These are phyloP conservation scores for Papilio machaon DNA, from an alignment of 1,140 invertebrate genomes.

Conservation along the genomic window DNA sequence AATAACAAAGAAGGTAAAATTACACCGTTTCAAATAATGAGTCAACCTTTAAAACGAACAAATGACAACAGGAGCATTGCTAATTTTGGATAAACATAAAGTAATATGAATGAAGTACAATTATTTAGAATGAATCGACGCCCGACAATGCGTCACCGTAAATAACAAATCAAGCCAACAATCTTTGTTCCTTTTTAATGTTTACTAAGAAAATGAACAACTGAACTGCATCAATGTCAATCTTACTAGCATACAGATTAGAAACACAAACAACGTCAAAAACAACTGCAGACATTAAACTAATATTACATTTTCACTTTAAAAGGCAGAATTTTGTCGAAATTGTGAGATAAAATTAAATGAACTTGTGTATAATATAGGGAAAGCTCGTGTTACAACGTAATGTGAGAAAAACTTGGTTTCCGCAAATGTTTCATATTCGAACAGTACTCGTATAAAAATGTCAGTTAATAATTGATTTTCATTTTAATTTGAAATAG, in stretches of 20 bases:
- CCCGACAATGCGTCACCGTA: not conserved
- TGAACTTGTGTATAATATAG: too few species aligned
- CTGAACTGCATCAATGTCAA: not conserved
- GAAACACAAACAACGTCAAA: too few species aligned
- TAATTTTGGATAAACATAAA: conserved; percentile 21
- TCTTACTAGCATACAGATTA: not conserved
- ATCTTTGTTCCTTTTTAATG: not conserved
- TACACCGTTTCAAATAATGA: not conserved
- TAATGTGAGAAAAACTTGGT: not conserved
- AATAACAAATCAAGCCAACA: not conserved
- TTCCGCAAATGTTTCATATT: not conserved
- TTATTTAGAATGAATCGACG: conserved; percentile 15
- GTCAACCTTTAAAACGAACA: not conserved
- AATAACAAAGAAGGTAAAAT: not conserved
- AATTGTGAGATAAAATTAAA: not conserved
- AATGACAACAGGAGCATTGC: not conserved
- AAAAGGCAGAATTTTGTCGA: not conserved
- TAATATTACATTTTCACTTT: not conserved
- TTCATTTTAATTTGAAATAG: not conserved
- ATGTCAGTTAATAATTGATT: not conserved
- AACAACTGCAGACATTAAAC: too few species aligned
- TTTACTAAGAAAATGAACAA: not conserved
- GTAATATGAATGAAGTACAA: conserved; percentile 18
- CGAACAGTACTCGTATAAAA: not conserved
- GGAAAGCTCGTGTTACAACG: not conserved